phyloP scores from a whole-genome alignment of 2,888 invertebrate species.

The Drosophila leonis region DNA sequence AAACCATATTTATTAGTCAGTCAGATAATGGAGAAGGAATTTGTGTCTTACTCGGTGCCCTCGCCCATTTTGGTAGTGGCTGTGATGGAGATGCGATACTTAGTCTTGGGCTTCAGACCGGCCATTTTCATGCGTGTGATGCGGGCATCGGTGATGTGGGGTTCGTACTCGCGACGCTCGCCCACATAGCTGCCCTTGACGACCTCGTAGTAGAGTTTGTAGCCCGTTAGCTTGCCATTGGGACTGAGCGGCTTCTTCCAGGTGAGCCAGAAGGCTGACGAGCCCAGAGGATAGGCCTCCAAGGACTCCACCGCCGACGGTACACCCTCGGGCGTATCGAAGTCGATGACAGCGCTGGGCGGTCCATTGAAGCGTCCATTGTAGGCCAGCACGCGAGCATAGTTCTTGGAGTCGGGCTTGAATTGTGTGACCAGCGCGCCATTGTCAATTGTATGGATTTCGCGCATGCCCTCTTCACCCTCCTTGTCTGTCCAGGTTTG shows the following conservation, averaged over 20 bases:
- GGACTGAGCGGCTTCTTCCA: conserved; percentile 97
- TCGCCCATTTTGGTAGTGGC: conserved; percentile 95
- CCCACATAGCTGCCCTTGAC: conserved; percentile 89
- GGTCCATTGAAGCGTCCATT: conserved; percentile 97
- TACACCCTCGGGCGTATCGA: conserved; percentile 95
- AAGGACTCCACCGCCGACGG: conserved; percentile 95
- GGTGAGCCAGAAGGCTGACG: conserved; percentile 94
- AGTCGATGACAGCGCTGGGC: conserved; percentile 92
- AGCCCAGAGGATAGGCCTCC: conserved; percentile 94
- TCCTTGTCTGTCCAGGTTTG: conserved; percentile 96
- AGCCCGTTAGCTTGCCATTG: conserved; percentile 96
- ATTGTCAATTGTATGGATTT: conserved; percentile 90
- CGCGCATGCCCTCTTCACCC: conserved; percentile 90
- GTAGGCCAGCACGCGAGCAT: conserved; percentile 94
- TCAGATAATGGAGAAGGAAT: neutral
- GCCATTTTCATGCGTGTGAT: conserved; percentile 93
- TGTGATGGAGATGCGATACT: conserved; percentile 94
- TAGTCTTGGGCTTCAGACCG: conserved; percentile 93
- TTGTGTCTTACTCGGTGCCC: conserved; percentile 89
- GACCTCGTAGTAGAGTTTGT: conserved; percentile 95
- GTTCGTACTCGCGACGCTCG: conserved; percentile 89
- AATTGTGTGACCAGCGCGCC: conserved; percentile 93
- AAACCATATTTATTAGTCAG: too few relatives aligned
- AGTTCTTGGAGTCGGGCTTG: conserved; percentile 94
- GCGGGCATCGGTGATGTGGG: conserved; percentile 92